phyloP scores from a whole-genome alignment of 2,888 invertebrate species.

The Heliconius hortense region DNA sequence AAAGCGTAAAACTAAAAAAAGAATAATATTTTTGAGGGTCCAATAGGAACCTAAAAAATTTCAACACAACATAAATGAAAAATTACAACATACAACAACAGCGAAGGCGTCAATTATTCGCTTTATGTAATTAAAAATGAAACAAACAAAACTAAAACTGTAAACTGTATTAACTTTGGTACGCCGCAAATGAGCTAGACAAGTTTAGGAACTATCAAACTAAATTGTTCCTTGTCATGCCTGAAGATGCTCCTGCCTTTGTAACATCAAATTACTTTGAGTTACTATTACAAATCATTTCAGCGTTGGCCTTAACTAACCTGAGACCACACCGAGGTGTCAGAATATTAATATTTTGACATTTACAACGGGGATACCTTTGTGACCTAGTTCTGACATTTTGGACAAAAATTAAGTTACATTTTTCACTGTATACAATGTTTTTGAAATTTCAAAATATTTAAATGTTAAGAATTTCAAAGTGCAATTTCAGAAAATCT shows the following conservation, averaged over 20 bases:
- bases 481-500: too few species aligned
- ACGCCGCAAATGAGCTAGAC: conserved; percentile 59
- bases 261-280: conserved; percentile 38
- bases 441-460: neutral
- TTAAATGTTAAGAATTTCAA: neutral
- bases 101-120: neutral
- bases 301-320: neutral
- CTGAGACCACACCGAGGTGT: neutral
- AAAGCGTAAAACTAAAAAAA: too few species aligned
- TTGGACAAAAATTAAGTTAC: neutral
- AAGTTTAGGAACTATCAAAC: conserved; percentile 59
- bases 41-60: too few species aligned
- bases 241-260: conserved; percentile 41
- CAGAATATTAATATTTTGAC: conserved; percentile 5
- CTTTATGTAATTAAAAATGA: conserved; percentile 25
- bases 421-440: neutral
- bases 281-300: conserved; percentile 11
- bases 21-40: too few species aligned
- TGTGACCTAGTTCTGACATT: neutral
- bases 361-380: neutral
- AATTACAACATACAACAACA: neutral
- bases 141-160: conserved; percentile 52
- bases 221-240: conserved; percentile 58
- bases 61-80: too few species aligned
- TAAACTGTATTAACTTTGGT: conserved; percentile 58